These are phyloP conservation scores for Antechinus stuartii DNA, from an alignment of 2,113 vertebrate species.

Conservation along the genomic window DNA sequence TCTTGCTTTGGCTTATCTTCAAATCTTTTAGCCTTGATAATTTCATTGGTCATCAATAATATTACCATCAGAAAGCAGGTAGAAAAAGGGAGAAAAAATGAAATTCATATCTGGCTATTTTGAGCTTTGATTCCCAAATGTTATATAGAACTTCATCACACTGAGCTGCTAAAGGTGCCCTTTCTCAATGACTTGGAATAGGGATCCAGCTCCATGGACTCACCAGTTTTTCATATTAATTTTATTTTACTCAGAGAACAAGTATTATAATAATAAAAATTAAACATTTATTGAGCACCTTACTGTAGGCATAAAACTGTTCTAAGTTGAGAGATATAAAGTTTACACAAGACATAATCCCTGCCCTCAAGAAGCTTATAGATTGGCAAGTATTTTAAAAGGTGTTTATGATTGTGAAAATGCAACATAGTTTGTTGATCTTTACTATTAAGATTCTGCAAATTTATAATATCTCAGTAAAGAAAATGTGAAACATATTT, in stretches of 20 bases:
- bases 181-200: neutral
- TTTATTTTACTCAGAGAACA: neutral
- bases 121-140: neutral
- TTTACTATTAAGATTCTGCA: neutral
- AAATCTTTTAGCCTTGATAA: neutral
- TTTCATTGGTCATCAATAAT: neutral
- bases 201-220: neutral
- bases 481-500: slow-evolving; percentile 17
- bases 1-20: neutral
- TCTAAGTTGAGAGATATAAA: neutral
- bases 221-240: neutral
- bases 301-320: neutral
- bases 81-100: neutral
- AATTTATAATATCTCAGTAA: slow-evolving; percentile 15
- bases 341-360: neutral
- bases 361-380: neutral
- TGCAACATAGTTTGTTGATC: neutral
- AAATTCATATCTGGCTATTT: neutral
- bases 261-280: neutral
- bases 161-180: neutral
- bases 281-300: neutral
- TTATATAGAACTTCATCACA: neutral
- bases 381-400: neutral
- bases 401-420: slow-evolving; percentile 9
- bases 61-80: neutral